These are phyloP conservation scores for Neoaliturus tenellus DNA, from an alignment of 2,888 invertebrate species.

Conservation along the genomic window DNA sequence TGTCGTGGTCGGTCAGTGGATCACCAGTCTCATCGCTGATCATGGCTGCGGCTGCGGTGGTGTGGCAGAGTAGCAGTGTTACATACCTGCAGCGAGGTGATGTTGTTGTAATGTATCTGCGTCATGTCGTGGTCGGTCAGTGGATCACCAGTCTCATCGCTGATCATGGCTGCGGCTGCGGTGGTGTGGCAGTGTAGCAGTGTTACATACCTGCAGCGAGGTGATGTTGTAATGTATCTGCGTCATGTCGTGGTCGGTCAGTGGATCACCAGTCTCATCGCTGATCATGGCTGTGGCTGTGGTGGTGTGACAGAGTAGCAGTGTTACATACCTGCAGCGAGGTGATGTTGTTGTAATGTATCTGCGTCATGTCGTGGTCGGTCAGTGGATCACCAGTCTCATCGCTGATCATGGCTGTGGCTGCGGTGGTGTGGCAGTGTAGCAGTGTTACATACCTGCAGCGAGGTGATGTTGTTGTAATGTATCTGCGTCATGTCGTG, in stretches of 20 bases:
- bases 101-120: slow-evolving; percentile 93
- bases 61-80: too few species aligned
- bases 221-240: too few species aligned
- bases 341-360: slow-evolving; percentile 95
- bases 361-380: slow-evolving; percentile 94
- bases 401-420: slow-evolving; percentile 98
- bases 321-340: slow-evolving; percentile 94
- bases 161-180: too few species aligned
- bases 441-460: too few species aligned
- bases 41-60: too few species aligned
- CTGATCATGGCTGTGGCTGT: too few species aligned
- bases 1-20: slow-evolving; percentile 94
- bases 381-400: slow-evolving; percentile 95
- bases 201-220: too few species aligned
- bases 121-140: slow-evolving; percentile 96
- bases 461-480: slow-evolving; percentile 92
- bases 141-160: slow-evolving; percentile 96
- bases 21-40: slow-evolving; percentile 98
- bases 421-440: too few species aligned
- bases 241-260: too few species aligned
- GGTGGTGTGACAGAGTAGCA: too few species aligned
- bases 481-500: slow-evolving; percentile 96
- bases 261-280: too few species aligned
- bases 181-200: too few species aligned
- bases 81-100: slow-evolving; percentile 93